Base-by-base conservation (phyloP, 2,113 vertebrate species). In the Gavia stellata region DNA sequence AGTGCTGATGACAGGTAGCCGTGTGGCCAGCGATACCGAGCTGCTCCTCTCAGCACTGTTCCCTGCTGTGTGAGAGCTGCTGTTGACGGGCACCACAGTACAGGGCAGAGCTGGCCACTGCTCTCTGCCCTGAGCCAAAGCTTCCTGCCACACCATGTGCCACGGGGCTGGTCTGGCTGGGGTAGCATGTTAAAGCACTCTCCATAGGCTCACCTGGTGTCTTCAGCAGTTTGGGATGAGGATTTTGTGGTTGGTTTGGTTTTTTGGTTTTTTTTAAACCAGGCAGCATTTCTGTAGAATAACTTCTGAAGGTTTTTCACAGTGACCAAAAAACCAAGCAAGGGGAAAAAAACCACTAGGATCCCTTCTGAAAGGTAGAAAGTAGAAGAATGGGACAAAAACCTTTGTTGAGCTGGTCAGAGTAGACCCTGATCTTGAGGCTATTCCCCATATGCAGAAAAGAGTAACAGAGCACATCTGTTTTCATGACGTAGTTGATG, bases 21-120 rank as follows among this genome's bases (percentile, higher is more conserved):
- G 34, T 7, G 31, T 9, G 38, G 24, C 26, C 1, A 0, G 53
- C 1, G 0, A 18, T 10, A 25, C 28, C 0, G 2, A 40, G 33
- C 36, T 50, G 68, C 42, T 70, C 17, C 36, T 45, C 45, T 66
- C 67, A 9, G 33, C 2, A 1, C 59, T 20, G 6, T 12, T 33
- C 40, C n/a, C 85, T 47, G 20, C 45, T 18, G 34, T 1, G 6
- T 9, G 40, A 47, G 21, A 73, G 72, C 59, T 29, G 29, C 68
- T 58, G 49, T 2, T 3, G 2, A 7, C 2, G 1, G 62, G 66
- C 38, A 45, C 24, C 1, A 1, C 49, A 44, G 63, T 33, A 50
- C 84, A 29, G 49, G 15, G 55, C 49, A 50, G 47, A 63, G 31
- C 11, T 1, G 4, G 18, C 34, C 5, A 1, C 44, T 40, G 29